phyloP scores from a whole-genome alignment of 2,888 invertebrate species.

The Meteorus colon region DNA sequence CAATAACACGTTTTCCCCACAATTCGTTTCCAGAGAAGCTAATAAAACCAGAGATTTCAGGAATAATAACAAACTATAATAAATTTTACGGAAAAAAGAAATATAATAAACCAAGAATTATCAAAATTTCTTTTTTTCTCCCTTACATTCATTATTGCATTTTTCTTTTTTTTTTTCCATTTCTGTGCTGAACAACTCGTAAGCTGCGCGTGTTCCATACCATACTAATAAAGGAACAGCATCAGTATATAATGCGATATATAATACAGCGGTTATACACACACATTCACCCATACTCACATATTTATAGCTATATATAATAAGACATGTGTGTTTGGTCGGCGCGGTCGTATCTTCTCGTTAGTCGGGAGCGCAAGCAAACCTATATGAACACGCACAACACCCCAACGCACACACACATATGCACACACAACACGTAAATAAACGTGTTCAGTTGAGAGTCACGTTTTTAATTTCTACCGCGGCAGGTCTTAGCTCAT shows the following conservation, averaged over 20 bases:
- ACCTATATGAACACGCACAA: not conserved
- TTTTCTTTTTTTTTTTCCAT: not conserved
- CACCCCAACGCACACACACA: conserved; percentile 14
- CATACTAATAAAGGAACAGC: conserved; percentile 9
- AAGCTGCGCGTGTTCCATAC: conserved; percentile 23
- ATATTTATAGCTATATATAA: conserved; percentile 46
- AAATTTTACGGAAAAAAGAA: too few species aligned
- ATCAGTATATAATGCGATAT: conserved; percentile 26
- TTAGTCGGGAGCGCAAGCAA: conserved; percentile 62
- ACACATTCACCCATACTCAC: not conserved
- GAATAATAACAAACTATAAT: too few species aligned
- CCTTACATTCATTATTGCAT: not conserved
- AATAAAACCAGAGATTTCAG: too few species aligned
- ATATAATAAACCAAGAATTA: not conserved
- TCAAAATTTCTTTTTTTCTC: not conserved
- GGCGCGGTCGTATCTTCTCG: conserved; percentile 69
- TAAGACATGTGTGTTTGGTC: conserved; percentile 33
- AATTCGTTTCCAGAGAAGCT: too few species aligned
- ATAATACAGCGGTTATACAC: conserved; percentile 14
- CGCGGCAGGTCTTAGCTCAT: conserved; percentile 61
- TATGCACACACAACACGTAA: conserved; percentile 46
- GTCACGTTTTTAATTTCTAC: conserved; percentile 72
- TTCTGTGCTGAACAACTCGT: conserved; percentile 15
- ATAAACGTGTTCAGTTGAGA: conserved; percentile 59
- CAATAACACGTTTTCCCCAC: too few species aligned